Evolutionary conservation across 2,113 vertebrate genomes (phyloP).

Genomic region (Ranitomeya variabilis): DNA sequence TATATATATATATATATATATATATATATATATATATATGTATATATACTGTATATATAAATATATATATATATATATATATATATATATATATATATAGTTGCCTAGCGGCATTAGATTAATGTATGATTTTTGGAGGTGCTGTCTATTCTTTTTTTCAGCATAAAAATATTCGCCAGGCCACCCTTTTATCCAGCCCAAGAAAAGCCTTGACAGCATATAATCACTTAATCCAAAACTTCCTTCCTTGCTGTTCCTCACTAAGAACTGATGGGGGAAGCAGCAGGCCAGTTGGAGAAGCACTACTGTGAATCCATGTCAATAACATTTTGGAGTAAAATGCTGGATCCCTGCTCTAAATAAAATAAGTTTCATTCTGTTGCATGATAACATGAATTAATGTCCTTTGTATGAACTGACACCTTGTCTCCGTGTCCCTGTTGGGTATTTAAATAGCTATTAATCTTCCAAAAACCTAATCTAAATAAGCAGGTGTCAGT

Average conservation of each 20-base stretch:
- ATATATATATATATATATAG: no score
- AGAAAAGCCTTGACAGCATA: neutral
- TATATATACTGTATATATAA: no score
- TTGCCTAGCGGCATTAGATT: no score
- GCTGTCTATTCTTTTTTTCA: no score
- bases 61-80: no score
- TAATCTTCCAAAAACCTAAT: conserved; percentile 46
- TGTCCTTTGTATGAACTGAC: conserved; percentile 55
- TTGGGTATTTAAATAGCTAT: conserved; percentile 37
- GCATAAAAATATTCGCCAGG: no score
- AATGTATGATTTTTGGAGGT: no score
- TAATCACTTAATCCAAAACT: neutral
- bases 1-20: no score
- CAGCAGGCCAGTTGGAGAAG: neutral
- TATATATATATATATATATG: no score
- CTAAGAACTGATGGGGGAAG: neutral
- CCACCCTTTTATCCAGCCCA: neutral
- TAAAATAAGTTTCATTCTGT: neutral
- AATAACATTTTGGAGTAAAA: neutral
- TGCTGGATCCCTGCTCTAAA: neutral
- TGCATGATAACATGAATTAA: neutral
- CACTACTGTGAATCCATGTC: neutral
- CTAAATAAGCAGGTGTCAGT: conserved; percentile 57
- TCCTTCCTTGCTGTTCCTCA: neutral
- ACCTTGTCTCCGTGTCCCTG: conserved; percentile 39